Evolutionary conservation across 1,140 invertebrate genomes (phyloP).

Genomic region (Pristionchus pacificus): DNA sequence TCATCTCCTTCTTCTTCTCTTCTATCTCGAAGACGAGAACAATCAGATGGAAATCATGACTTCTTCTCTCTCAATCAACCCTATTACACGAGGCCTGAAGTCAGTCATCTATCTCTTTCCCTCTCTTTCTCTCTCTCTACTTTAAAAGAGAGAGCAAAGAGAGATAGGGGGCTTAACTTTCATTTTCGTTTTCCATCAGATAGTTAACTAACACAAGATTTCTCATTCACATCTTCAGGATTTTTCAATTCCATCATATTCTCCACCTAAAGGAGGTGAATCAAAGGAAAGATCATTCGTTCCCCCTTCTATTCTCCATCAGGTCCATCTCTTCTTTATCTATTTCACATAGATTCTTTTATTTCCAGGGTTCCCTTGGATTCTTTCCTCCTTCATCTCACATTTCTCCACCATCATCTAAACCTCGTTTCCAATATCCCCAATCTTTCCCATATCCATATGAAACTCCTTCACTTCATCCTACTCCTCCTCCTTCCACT

Average conservation of each 20-base stretch:
- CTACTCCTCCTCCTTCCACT: neutral
- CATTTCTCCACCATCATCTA: neutral
- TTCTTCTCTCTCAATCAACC: neutral
- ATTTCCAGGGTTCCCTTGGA: neutral
- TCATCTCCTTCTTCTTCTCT: neutral
- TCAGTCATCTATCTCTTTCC: too few species aligned
- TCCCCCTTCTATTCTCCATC: neutral
- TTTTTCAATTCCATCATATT: neutral
- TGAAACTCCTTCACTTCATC: neutral
- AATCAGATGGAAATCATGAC: neutral
- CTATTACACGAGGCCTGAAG: neutral
- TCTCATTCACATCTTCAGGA: too few species aligned
- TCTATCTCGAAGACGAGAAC: neutral
- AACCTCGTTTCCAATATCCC: neutral
- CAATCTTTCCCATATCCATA: neutral
- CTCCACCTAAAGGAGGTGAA: neutral
- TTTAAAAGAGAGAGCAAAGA: too few species aligned
- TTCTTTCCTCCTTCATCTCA: neutral
- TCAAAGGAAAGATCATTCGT: neutral
- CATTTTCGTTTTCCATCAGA: too few species aligned
- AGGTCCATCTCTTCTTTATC: neutral
- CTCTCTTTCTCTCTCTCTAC: too few species aligned
- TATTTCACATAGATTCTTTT: neutral
- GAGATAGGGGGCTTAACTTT: too few species aligned
- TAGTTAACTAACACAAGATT: too few species aligned